phyloP scores from a whole-genome alignment of 2,888 invertebrate genomes.

The Trypoxylon attenuatum region DNA sequence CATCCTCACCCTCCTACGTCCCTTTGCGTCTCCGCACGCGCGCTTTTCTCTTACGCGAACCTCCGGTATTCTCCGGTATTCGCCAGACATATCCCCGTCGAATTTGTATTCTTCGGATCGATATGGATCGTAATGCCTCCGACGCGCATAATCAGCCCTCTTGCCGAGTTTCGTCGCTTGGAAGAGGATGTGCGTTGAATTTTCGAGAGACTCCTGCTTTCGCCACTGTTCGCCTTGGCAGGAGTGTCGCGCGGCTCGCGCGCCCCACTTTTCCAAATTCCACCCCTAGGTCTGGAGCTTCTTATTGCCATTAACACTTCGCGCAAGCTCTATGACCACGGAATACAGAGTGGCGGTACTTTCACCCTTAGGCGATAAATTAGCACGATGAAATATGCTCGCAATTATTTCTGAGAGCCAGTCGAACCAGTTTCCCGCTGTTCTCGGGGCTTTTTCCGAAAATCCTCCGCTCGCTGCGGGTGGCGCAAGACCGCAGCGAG shows the following conservation, averaged over 20 bases:
- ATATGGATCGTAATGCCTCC: background rate
- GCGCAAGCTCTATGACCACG: no score
- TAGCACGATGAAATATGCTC: background rate
- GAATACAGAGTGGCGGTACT: no score
- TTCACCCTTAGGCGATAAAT: background rate
- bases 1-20: background rate
- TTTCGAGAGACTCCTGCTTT: background rate
- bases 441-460: background rate
- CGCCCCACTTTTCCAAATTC: background rate
- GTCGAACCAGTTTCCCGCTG: background rate
- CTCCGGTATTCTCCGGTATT: constrained; percentile 7
- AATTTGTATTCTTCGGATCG: constrained; percentile 8
- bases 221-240: background rate
- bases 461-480: background rate
- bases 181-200: background rate
- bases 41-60: constrained; percentile 1
- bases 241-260: background rate
- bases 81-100: constrained; percentile 12
- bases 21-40: background rate
- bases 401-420: background rate
- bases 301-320: background rate
- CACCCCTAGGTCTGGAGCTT: background rate
- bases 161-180: background rate
- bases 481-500: background rate
- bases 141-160: background rate